phyloP scores from a whole-genome alignment of 53 echinoderm and acorn worm species.

The Mesocentrotus franciscanus region DNA sequence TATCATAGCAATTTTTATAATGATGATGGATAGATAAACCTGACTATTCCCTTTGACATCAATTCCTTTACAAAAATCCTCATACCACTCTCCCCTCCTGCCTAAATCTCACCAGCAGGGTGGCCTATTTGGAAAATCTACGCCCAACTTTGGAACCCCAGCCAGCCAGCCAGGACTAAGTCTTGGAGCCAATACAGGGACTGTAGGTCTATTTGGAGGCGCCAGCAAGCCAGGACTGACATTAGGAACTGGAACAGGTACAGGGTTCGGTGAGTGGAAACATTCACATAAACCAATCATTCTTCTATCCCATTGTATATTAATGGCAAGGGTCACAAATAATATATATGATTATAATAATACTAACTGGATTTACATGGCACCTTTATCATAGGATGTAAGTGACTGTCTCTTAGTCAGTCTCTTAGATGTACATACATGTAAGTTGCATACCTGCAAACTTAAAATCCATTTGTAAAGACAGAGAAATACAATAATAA shows the following conservation, averaged over 20 bases:
- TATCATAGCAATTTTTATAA: too few relatives aligned
- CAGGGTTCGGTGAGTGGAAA: slow-evolving; percentile 82
- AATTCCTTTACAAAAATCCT: not conserved
- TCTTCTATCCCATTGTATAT: slow-evolving; percentile 18
- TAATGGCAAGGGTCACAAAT: not conserved
- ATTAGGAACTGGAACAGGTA: slow-evolving; percentile 77
- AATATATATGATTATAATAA: not conserved
- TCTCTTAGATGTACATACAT: too few relatives aligned
- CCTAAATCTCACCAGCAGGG: slow-evolving; percentile 30
- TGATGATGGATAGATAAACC: too few relatives aligned
- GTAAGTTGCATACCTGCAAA: too few relatives aligned
- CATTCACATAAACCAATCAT: not conserved
- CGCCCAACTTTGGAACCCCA: slow-evolving; percentile 81
- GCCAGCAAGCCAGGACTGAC: slow-evolving; percentile 84
- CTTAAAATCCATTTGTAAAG: too few relatives aligned
- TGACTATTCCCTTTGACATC: too few relatives aligned
- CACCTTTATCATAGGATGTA: too few relatives aligned
- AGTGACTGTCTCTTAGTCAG: too few relatives aligned
- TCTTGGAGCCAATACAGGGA: slow-evolving; percentile 71
- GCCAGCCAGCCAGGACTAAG: slow-evolving; percentile 73
- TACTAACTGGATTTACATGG: too few relatives aligned
- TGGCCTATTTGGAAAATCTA: slow-evolving; percentile 77
- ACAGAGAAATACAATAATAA: too few relatives aligned
- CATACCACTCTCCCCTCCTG: not conserved
- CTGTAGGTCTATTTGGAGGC: slow-evolving; percentile 81